Conservation (phyloP, 2,888 invertebrate genomes). For the Drosophila kuntzei region DNA sequence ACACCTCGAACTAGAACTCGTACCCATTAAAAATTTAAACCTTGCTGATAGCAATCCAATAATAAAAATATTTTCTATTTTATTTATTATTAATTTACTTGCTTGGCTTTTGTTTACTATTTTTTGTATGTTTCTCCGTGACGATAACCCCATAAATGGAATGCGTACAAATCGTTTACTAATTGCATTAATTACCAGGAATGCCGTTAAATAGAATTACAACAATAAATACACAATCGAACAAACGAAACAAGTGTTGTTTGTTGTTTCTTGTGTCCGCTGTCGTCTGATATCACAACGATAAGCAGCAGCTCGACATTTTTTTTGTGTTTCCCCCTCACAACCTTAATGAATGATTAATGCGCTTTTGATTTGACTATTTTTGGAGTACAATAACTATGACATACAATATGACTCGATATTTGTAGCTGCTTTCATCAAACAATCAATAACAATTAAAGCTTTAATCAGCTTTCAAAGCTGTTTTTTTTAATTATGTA, state of each 20-base stretch:
- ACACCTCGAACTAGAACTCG: slow-evolving; percentile 41
- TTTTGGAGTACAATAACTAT: slow-evolving; percentile 9
- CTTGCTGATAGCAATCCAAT: slow-evolving; percentile 26
- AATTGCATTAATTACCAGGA: slow-evolving; percentile 68
- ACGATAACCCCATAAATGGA: slow-evolving; percentile 43
- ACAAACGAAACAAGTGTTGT: slow-evolving; percentile 46
- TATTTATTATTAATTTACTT: slow-evolving; percentile 23
- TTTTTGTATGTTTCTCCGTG: slow-evolving; percentile 14
- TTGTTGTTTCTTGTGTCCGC: slow-evolving; percentile 20
- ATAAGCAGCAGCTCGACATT: slow-evolving; percentile 21
- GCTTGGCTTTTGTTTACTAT: slow-evolving; percentile 26
- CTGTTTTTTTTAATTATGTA: neutral
- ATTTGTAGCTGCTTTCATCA: neutral
- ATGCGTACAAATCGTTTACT: slow-evolving; percentile 68
- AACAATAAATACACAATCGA: slow-evolving; percentile 32
- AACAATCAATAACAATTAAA: neutral
- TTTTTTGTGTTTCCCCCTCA: slow-evolving; percentile 22
- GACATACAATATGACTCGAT: neutral
- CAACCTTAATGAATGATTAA: slow-evolving; percentile 49
- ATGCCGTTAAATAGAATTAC: slow-evolving; percentile 35
- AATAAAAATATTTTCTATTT: slow-evolving; percentile 19
- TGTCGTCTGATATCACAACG: slow-evolving; percentile 29
- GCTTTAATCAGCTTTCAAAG: slow-evolving; percentile 7
- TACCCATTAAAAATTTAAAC: slow-evolving; percentile 22
- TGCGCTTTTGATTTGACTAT: slow-evolving; percentile 23